Base-by-base conservation (phyloP, 2,888 invertebrate genomes). In the Caenorhabditis auriculariae region DNA sequence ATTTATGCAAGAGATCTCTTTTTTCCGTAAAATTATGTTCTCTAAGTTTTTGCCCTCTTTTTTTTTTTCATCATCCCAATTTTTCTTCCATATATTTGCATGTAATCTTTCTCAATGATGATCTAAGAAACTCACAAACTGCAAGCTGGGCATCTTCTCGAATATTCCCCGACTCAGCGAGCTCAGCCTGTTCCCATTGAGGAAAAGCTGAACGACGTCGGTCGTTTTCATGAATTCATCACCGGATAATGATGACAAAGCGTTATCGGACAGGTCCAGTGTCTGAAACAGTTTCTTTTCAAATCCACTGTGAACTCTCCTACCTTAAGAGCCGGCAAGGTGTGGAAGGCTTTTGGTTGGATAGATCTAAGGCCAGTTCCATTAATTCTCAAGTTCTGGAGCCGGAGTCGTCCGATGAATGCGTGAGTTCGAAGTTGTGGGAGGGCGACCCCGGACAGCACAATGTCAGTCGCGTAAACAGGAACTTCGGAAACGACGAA, bases 391-490 rank as follows among this genome's bases (percentile, higher is more conserved):
- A 81, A 65, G 19, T 74, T 60, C 19, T 69, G 64, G 6, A 80
- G 69, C 2, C 67, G 52, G 6, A 43, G 47, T 12, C 78, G 57
- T 28, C 76, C 91, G 73, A 91, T 89, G 83, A 92, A 91, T 39
- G 90, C 89, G 84, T 91, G 90, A 82, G 89, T 89, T 69, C 88
- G 87, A 53, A 91, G 86, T 55, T 87, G 85, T 76, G 88, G 87
- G 74, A 91, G 86, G 82, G 89, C 87, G 83, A 91, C 90, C 65
- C 91, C 91, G 82, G 91, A 91, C 63, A 92, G 85, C 81, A 90
- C 90, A 69, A 91, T 86, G 81, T 90, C 88, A n/a, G 91, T 91
- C 59, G 91, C 89, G 82, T 91, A 90, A 90, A 91, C 91, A 9
- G 91, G 91, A 81, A 92, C 89, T 84, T 88, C 88, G 69, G 89